These are phyloP conservation scores for Dolichoris vasculosae DNA, from an alignment of 1,140 invertebrate genomes.

Conservation along the genomic window DNA sequence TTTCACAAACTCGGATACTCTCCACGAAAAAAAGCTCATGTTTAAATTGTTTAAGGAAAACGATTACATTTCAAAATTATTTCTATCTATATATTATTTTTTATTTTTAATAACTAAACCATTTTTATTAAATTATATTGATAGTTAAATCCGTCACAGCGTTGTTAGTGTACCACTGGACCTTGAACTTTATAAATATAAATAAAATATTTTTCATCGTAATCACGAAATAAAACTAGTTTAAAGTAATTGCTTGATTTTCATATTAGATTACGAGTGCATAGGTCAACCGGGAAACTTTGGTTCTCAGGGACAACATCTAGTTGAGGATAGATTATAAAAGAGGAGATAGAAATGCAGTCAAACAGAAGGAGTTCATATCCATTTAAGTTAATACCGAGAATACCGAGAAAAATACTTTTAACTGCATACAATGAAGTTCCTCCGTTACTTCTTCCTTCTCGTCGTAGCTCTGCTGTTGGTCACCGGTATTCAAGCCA, in stretches of 20 bases:
- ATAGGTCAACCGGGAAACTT: constrained; percentile 29
- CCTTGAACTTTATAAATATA: neutral
- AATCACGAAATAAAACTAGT: neutral
- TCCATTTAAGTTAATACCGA: neutral
- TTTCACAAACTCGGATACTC: too few species aligned
- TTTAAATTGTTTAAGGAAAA: too few species aligned
- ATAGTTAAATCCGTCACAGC: neutral
- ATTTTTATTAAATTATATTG: too few species aligned
- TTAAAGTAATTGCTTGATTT: neutral
- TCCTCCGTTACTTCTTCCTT: constrained; percentile 15
- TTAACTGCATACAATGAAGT: neutral
- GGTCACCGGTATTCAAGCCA: constrained; percentile 18
- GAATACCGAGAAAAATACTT: neutral
- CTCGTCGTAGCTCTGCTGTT: constrained; percentile 23
- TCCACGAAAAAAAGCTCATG: too few species aligned
- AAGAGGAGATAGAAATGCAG: neutral
- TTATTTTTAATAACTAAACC: too few species aligned
- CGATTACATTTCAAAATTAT: too few species aligned
- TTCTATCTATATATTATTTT: too few species aligned
- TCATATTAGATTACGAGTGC: neutral
- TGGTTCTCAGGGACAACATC: neutral
- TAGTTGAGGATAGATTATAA: neutral
- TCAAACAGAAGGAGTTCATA: neutral
- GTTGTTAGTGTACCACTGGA: neutral
- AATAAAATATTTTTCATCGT: neutral